Conservation (phyloP, 2,797 vertebrate genomes). For the Microtus californicus region DNA sequence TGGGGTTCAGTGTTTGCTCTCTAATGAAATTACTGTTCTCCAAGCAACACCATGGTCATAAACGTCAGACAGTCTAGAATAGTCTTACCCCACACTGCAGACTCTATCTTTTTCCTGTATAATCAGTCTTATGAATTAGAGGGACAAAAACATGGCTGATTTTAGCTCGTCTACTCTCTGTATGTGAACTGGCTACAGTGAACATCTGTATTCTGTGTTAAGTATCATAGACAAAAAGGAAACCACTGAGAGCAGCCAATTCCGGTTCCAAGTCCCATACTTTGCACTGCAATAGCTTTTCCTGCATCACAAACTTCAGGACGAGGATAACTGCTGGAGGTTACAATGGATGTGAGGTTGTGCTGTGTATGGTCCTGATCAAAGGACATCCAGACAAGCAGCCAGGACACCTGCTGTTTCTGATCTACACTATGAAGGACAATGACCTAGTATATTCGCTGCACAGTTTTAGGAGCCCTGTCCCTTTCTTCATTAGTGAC, state of each 20-base stretch:
- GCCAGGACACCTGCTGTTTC: not conserved
- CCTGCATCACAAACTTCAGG: not conserved
- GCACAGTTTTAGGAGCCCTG: not conserved
- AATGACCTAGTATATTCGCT: not conserved
- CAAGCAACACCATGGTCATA: not conserved
- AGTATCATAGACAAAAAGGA: not conserved
- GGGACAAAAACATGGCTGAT: not conserved
- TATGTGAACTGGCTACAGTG: not conserved
- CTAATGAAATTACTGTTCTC: not conserved
- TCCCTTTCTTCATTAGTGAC: not conserved
- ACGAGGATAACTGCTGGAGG: not conserved
- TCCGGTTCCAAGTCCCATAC: not conserved
- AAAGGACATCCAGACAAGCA: not conserved
- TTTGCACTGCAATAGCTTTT: not conserved
- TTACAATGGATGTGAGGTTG: not conserved
- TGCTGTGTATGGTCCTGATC: not conserved
- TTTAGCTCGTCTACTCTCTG: not conserved
- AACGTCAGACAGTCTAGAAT: not conserved
- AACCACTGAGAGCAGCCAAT: not conserved
- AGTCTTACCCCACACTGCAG: not conserved
- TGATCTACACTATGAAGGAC: rapidly evolving
- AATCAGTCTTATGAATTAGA: not conserved
- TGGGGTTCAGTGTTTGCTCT: not conserved
- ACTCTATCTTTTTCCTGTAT: not conserved
- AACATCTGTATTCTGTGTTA: not conserved